These are phyloP conservation scores for Cynocephalus volans DNA, from an alignment of 2,113 vertebrate genomes.

Conservation along the genomic window DNA sequence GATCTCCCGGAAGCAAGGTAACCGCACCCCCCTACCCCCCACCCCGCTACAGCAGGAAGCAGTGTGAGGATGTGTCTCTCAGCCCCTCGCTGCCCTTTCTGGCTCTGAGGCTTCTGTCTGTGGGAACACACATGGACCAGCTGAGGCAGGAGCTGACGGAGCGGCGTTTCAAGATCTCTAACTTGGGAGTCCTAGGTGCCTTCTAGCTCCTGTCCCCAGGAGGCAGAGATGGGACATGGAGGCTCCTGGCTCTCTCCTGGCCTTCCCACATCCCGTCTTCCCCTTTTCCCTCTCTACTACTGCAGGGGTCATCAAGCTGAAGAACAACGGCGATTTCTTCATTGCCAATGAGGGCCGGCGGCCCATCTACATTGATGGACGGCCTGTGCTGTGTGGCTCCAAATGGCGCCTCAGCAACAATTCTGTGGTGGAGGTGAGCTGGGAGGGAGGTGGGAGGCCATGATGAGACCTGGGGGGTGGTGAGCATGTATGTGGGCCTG, in stretches of 20 bases:
- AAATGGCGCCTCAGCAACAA: constrained; percentile 99
- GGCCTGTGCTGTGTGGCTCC: constrained; percentile 96
- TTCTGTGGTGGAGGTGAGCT: constrained; percentile 95
- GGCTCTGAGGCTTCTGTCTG: neutral
- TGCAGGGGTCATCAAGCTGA: constrained; percentile 96
- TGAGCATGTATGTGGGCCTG: neutral
- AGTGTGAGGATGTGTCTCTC: neutral
- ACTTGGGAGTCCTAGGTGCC: neutral
- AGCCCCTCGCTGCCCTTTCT: neutral
- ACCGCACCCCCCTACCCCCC: too few relatives aligned
- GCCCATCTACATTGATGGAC: constrained; percentile 96
- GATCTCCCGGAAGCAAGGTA: constrained; percentile 98
- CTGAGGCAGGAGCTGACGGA: neutral
- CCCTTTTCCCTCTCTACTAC: rapidly evolving
- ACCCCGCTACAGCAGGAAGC: neutral
- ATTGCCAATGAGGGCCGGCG: constrained; percentile 97
- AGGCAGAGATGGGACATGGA: neutral
- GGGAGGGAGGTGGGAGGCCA: neutral
- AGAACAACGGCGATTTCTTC: constrained; percentile 98
- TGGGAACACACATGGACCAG: neutral
- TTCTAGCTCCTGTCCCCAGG: neutral
- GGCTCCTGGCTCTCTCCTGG: neutral
- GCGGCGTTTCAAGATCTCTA: neutral
- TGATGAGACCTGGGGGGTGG: neutral
- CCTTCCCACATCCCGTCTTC: neutral